Percentiles rank a stretch among this genome's conserved stretches.
phyloP scores from a whole-genome alignment of 2,888 invertebrate genomes.

The Pachymerium ferrugineum region DNA sequence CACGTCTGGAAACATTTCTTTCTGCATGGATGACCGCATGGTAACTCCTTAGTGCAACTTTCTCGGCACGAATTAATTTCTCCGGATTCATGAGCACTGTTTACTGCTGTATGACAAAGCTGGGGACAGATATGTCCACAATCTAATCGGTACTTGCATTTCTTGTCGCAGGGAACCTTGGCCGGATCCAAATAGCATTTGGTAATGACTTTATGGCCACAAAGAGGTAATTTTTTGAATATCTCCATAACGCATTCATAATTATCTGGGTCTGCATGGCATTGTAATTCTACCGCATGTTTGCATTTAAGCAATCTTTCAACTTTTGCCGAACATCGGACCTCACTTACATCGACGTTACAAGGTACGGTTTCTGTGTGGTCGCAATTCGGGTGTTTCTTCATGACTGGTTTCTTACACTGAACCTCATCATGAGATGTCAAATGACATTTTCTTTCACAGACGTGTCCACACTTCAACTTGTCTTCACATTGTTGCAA shows the following conservation, averaged over 20 bases:
- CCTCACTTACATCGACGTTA: background rate
- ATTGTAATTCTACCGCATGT: background rate
- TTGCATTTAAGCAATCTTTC: background rate
- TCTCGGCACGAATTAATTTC: background rate
- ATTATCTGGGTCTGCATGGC: background rate
- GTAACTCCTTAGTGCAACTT: background rate
- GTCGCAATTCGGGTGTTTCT: background rate
- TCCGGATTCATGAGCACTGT: background rate
- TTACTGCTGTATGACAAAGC: background rate
- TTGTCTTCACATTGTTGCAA: background rate
- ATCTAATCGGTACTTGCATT: background rate
- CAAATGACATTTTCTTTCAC: background rate
- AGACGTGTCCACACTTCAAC: background rate
- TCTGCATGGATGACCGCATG: slow-evolving; percentile 39
- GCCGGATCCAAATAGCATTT: background rate
- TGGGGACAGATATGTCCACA: background rate
- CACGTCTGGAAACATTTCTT: slow-evolving; percentile 41
- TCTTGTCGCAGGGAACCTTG: background rate
- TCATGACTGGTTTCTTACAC: background rate
- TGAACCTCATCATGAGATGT: background rate
- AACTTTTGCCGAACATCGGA: background rate
- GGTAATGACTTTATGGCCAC: background rate
- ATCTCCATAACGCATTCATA: background rate
- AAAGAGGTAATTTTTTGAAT: background rate
- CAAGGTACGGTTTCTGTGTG: background rate